Base-by-base conservation (phyloP, 2,888 invertebrate species). In the Onchidella celtica region DNA sequence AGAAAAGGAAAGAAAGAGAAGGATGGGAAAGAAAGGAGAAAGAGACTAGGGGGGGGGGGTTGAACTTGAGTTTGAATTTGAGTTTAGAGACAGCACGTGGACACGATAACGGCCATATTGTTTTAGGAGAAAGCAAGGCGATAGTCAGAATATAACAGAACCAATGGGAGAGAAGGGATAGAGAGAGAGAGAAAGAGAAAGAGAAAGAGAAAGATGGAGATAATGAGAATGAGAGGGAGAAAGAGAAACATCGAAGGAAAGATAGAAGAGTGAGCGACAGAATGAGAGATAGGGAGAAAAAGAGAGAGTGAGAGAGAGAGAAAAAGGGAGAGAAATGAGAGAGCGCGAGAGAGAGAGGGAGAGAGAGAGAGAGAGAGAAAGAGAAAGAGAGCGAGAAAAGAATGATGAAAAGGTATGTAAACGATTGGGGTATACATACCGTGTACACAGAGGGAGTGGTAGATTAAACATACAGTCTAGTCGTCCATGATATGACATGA, bases 11-110 rank as follows among this genome's bases (percentile, higher is more conserved):
- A 74, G 63, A 74, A n/a, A 66, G 68, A 57, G 55, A 66, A 34
- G 59, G 73, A 74, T 6, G 57, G 68, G 66, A 32, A 74, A 68
- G 66, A 27, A 80, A 74, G 74, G 32, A 57, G 38, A 68, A 27
- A 55, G n/a, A n/a, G n/a, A n/a, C n/a, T n/a, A n/a, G n/a, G n/a
- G n/a, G n/a, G n/a, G n/a, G n/a, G n/a, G n/a, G n/a, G n/a, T n/a
- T n/a, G n/a, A n/a, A n/a, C n/a, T n/a, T n/a, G n/a, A n/a, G n/a
- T n/a, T n/a, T n/a, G n/a, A n/a, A n/a, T n/a, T n/a, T n/a, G n/a
- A n/a, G n/a, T n/a, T n/a, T n/a, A n/a, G n/a, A n/a, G n/a, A n/a
- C n/a, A n/a, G n/a, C n/a, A n/a, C n/a, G n/a, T n/a, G n/a, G n/a
- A n/a, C n/a, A n/a, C n/a, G n/a, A n/a, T n/a, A n/a, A n/a, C n/a